Conservation (phyloP, 2,888 invertebrate genomes). For the Drosophila barbarae region DNA sequence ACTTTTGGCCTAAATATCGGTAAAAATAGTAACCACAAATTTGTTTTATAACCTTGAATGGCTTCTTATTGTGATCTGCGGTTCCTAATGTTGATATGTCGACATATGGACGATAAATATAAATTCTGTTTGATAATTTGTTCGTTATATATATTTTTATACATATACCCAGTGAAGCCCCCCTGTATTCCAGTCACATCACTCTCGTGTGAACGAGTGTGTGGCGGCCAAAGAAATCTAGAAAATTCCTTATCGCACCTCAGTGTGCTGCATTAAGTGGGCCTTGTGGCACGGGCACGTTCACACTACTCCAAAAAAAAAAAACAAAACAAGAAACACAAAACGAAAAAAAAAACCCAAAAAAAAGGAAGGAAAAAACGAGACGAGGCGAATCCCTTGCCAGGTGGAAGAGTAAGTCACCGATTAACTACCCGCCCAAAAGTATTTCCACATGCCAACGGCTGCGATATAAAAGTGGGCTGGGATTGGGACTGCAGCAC, state of each 20-base stretch:
- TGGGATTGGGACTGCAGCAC: conserved; percentile 8
- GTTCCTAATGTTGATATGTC: too few relatives aligned
- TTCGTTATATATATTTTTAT: background rate
- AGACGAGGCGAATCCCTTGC: conserved; percentile 11
- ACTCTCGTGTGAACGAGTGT: conserved; percentile 39
- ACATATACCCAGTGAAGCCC: background rate
- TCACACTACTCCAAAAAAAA: conserved; percentile 31
- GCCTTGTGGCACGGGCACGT: conserved; percentile 63
- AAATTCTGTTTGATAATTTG: too few relatives aligned
- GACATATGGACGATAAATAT: too few relatives aligned
- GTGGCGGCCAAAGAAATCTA: conserved; percentile 62
- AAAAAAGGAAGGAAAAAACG: background rate
- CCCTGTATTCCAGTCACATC: conserved; percentile 49
- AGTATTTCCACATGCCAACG: conserved; percentile 63
- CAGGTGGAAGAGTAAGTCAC: conserved; percentile 43
- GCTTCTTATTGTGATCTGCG: too few relatives aligned
- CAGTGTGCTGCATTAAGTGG: conserved; percentile 67
- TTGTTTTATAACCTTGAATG: too few relatives aligned
- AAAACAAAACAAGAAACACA: background rate
- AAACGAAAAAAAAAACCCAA: background rate
- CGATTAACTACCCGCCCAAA: conserved; percentile 68
- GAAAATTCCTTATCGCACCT: conserved; percentile 70
- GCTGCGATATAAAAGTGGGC: conserved; percentile 47
- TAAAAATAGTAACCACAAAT: too few relatives aligned
- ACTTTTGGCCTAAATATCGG: too few relatives aligned